Evolutionary conservation across 2,113 vertebrate species (phyloP), one percentile per base, ranked within the genome.

Genomic region (Callopanchax toddi): DNA sequence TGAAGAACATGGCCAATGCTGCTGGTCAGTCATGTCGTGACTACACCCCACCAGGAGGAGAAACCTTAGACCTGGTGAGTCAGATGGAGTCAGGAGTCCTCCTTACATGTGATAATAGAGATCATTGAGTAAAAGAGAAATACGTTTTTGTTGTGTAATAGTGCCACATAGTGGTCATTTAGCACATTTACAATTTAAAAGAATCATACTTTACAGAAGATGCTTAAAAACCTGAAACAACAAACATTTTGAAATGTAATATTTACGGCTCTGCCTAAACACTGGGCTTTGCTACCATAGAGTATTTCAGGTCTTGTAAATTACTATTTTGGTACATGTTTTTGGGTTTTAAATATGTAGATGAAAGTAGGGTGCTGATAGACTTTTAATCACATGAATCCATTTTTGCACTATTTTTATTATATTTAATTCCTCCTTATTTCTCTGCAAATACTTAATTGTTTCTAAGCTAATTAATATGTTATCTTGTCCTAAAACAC

Each of bases 1-100:
- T 99, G n/a, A 96, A 93, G 83, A 93, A 93, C 39, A 95, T 99
- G 96, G 97, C 97, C 36, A 96, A 94, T 32, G 93, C 93, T 15
- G 92, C 93, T 0, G 95, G 95, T 11, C 87, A 94, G 61, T 92
- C 95, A 0, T 94, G 93, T 53, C 92, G 93, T 5, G 88, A 89
- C 3, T 99, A 93, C 77, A 98, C 97, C 0, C 97, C 97, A 0
- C 92, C 95, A 0, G 96, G 94, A 67, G 97, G 96, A 79, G 97
- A 99, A 89, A 98, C 96, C 0, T 60, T 95, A 20, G 93, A 95
- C 43, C 89, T 98, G 93, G 97, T 99, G 89, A 22, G 83, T 82
- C 76, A 79, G 12, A 56, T 6, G 3, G 15, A 44, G 8, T 34
- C 26, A 26, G 13, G 5, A 32, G 64, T 70, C 26, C 6, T 32